Conservation (phyloP, 2,113 vertebrate genomes). For the Callipepla californica region DNA sequence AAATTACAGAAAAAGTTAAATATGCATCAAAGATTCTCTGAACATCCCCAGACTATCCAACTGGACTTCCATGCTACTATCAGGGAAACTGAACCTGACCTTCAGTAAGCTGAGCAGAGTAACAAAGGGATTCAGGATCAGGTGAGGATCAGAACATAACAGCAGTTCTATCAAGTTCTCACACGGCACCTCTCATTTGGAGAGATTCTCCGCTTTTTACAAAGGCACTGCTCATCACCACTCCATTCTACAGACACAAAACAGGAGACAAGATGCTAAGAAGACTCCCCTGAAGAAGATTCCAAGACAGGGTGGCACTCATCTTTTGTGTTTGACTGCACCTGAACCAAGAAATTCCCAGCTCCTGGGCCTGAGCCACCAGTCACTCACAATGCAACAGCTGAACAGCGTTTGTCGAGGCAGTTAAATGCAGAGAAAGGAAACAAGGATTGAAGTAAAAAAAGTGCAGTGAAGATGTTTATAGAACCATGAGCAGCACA, state of each 20-base stretch:
- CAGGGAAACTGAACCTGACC: not conserved
- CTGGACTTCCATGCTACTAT: not conserved
- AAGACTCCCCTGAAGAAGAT: not conserved
- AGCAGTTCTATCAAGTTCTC: not conserved
- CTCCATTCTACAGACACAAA: not conserved
- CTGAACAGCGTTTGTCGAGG: not conserved
- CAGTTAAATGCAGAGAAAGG: not conserved
- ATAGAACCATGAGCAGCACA: not conserved
- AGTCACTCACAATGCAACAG: not conserved
- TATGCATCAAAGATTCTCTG: not conserved
- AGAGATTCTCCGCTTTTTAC: not conserved
- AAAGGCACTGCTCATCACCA: not conserved
- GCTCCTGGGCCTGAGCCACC: not conserved
- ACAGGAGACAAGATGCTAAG: not conserved
- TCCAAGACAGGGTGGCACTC: not conserved
- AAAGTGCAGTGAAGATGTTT: not conserved
- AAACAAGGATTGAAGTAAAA: not conserved
- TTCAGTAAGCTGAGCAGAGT: not conserved
- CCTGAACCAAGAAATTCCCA: not conserved
- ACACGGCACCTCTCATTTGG: not conserved
- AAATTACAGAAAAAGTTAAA: not conserved
- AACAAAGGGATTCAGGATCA: not conserved
- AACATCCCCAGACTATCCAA: not conserved
- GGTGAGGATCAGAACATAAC: not conserved
- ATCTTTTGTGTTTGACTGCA: not conserved